These are phyloP conservation scores for Ianthella basta DNA, from an alignment of 37 sponge, comb jelly and placozoan genomes.

Conservation along the genomic window DNA sequence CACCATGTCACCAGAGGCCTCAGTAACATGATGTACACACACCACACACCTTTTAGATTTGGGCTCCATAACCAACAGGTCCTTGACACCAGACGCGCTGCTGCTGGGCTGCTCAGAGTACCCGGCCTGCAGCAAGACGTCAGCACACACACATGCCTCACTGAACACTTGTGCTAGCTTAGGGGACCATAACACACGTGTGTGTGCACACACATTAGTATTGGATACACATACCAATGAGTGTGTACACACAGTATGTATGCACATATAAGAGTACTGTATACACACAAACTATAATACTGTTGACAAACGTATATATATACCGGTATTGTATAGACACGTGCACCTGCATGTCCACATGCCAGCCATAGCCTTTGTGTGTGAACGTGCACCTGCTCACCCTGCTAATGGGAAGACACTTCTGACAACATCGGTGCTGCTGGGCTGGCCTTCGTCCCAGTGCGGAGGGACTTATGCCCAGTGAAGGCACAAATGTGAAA, in stretches of 20 bases:
- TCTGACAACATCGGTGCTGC: constrained; percentile 48
- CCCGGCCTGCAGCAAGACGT: neutral
- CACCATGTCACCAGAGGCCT: too few species aligned
- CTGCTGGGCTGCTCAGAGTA: neutral
- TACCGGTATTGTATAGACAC: too few species aligned
- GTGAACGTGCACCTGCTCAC: too few species aligned
- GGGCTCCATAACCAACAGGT: neutral
- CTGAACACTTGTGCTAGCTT: neutral
- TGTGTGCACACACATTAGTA: too few species aligned
- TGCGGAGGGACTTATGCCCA: constrained; percentile 32
- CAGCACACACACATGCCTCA: neutral
- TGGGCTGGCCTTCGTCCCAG: constrained; percentile 19
- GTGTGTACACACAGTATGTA: neutral
- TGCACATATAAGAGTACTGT: too few species aligned
- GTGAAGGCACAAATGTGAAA: constrained; percentile 44
- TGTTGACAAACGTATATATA: too few species aligned
- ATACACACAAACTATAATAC: too few species aligned
- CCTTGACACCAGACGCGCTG: neutral
- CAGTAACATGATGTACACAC: too few species aligned
- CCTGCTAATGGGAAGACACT: constrained; percentile 62
- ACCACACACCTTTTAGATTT: too few species aligned
- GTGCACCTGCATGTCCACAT: too few species aligned
- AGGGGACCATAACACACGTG: too few species aligned
- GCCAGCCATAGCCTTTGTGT: too few species aligned
- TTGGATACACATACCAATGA: neutral